phyloP scores from a whole-genome alignment of 2,113 vertebrate genomes.

The Notechis scutatus region DNA sequence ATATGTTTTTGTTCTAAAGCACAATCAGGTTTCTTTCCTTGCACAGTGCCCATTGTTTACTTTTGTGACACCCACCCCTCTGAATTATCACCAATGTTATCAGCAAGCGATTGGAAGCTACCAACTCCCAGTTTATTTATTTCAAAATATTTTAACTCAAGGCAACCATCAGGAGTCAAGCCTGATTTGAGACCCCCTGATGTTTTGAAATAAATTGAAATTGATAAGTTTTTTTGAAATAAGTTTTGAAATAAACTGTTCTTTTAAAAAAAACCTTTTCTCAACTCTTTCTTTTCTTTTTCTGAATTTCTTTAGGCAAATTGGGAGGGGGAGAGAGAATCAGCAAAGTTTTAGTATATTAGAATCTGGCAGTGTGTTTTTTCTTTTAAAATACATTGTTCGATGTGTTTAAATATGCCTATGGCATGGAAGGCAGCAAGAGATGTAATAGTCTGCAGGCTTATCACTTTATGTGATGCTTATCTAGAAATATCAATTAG shows the following conservation, averaged over 20 bases:
- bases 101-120: background rate
- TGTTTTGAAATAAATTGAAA: background rate
- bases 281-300: background rate
- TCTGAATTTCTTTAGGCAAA: background rate
- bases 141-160: background rate
- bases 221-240: too few species aligned
- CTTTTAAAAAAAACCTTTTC: background rate
- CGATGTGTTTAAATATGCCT: background rate
- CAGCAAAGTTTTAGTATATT: background rate
- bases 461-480: background rate
- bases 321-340: background rate
- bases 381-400: background rate
- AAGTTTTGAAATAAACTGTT: background rate
- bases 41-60: background rate
- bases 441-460: background rate
- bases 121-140: background rate
- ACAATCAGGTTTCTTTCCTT: background rate
- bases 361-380: background rate
- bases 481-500: slow-evolving; percentile 15
- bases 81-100: background rate
- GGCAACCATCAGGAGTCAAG: background rate
- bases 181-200: background rate
- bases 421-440: background rate
- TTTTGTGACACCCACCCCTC: background rate
- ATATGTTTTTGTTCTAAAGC: background rate